Evolutionary conservation across 2,888 invertebrate genomes (phyloP).

Genomic region (Nasonia oneida): DNA sequence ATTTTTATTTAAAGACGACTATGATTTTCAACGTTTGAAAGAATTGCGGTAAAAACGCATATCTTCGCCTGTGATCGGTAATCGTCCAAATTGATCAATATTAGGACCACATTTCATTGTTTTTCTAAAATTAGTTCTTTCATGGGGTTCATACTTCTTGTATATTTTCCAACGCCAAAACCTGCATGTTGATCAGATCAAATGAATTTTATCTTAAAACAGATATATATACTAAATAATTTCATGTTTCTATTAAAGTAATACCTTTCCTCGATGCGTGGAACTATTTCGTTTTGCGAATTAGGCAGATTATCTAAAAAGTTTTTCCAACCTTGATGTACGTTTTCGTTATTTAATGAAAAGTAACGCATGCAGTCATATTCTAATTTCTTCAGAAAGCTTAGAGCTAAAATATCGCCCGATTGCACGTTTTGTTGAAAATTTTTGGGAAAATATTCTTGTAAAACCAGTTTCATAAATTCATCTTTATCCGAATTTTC

Average conservation of each 20-base stretch:
- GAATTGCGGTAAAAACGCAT: conserved; percentile 40
- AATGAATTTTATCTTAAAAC: background rate
- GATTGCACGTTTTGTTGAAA: too few relatives aligned
- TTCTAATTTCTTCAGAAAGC: conserved; percentile 51
- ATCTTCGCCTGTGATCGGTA: conserved; percentile 61
- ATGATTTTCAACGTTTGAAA: background rate
- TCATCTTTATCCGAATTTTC: conserved; percentile 37
- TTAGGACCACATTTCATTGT: conserved; percentile 61
- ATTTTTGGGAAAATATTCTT: conserved; percentile 47
- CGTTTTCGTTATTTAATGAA: conserved; percentile 60
- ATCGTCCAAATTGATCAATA: conserved; percentile 54
- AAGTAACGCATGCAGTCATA: conserved; percentile 36
- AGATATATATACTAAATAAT: too few relatives aligned
- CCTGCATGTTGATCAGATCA: conserved; percentile 48
- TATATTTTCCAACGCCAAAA: conserved; percentile 64
- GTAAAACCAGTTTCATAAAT: conserved; percentile 25
- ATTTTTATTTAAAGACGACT: background rate
- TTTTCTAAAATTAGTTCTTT: conserved; percentile 60
- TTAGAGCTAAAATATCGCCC: conserved; percentile 58
- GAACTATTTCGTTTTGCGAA: conserved; percentile 54
- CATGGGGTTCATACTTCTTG: conserved; percentile 60
- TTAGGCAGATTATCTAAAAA: conserved; percentile 60
- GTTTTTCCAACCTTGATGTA: conserved; percentile 57
- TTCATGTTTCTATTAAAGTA: background rate
- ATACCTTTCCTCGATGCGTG: conserved; percentile 52